Evolutionary conservation across 2,888 invertebrate genomes (phyloP), one percentile per base, ranked within the genome.

Genomic region (Omphaloscelis lunosa): DNA sequence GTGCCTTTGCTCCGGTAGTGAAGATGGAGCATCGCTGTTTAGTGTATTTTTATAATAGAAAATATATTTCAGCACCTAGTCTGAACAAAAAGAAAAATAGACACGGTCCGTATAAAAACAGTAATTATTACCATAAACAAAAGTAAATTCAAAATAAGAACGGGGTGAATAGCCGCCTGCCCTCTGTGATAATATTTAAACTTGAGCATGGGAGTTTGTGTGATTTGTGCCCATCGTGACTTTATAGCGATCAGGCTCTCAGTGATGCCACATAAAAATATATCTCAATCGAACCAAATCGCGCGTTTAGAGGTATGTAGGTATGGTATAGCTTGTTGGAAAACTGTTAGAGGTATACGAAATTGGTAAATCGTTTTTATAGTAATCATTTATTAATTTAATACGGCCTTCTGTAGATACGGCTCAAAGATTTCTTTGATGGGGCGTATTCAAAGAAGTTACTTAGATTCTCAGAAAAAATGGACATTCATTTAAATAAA

Each of bases 101-200:
- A 56, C 3, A 51, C 41, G n/a, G 29, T 29, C 2, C 2, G 7
- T 48, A 51, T 48, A 80, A 63, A 72, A n/a, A 68, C 6, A 74
- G 45, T 72, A 62, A 77, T 69, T 67, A 63, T 63, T 71, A 72
- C 68, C 65, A 74, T 62, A 69, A 53, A 74, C 72, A 77, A 77
- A 68, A 70, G 53, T 69, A 34, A 72, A 82, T 82, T 82, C 63
- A 82, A 82, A 85, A 75, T 4, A 80, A 79, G 78, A 85, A 86
- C 81, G 73, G 82, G 88, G 86, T 89, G 80, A 89, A 87, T 75
- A 83, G 69, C 86, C 88, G 85, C 63, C 59, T 89, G 87, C 70
- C 89, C 88, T 88, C 86, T 85, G 75, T 87, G 75, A 83, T 82
- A 83, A 82, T 72, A 84, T 83, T 84, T 80, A 79, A 83, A 79